Conservation (phyloP, 53 echinoderm and acorn worm genomes). For the Hippasteria phrygiana region DNA sequence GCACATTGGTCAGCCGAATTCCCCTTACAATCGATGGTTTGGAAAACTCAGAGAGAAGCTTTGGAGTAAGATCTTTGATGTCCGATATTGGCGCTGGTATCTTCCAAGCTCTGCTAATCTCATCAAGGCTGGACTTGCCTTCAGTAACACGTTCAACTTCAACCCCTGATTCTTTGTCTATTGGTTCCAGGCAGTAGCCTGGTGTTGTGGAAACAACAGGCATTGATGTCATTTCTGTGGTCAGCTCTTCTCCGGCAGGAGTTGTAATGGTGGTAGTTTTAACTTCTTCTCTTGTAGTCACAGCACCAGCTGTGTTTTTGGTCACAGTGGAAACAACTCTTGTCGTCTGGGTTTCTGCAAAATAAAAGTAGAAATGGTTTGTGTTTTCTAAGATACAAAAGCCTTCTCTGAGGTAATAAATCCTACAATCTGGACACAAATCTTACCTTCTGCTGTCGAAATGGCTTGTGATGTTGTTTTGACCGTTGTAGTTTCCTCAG, state of each 20-base stretch:
- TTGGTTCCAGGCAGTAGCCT: slow-evolving; percentile 19
- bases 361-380: neutral
- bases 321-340: slow-evolving; percentile 15
- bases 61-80: neutral
- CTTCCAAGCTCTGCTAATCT: neutral
- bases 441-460: slow-evolving; percentile 2
- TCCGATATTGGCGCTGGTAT: neutral
- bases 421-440: neutral
- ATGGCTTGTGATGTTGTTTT: neutral
- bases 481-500: slow-evolving; percentile 15
- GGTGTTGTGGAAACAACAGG: slow-evolving; percentile 14
- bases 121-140: neutral
- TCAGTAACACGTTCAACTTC: neutral
- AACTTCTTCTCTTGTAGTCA: neutral
- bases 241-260: slow-evolving; percentile 17
- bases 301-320: slow-evolving; percentile 4
- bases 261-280: neutral
- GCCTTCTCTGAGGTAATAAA: neutral
- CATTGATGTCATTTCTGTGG: neutral
- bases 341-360: neutral
- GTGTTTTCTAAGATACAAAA: neutral
- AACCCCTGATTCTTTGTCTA: neutral
- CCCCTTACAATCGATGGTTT: slow-evolving; percentile 3
- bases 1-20: slow-evolving; percentile 5
- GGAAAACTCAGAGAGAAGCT: neutral